Conservation (phyloP, 2,797 vertebrate genomes). For the Notoglanidium macrostoma region DNA sequence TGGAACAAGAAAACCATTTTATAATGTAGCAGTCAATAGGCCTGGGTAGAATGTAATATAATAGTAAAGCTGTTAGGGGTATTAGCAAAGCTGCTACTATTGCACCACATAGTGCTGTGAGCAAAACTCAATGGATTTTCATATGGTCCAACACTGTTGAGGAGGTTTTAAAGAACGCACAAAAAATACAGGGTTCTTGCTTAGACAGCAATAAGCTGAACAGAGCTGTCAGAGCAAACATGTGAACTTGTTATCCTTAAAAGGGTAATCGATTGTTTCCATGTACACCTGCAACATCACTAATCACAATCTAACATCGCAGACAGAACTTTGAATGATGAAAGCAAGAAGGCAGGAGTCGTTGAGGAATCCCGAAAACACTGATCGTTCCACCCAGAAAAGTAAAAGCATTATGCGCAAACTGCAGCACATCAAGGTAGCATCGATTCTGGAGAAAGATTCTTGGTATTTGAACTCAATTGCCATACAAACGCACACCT, state of each 20-base stretch:
- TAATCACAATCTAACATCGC: neutral
- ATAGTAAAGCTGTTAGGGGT: neutral
- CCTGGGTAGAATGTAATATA: neutral
- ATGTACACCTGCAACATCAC: neutral
- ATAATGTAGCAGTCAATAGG: neutral
- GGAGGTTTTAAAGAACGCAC: neutral
- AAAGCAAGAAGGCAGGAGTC: neutral
- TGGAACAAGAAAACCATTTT: neutral
- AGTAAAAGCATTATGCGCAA: neutral
- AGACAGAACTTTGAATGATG: neutral
- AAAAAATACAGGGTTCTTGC: neutral
- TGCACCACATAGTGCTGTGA: neutral
- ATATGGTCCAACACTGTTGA: neutral
- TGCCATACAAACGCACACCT: no score
- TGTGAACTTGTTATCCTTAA: neutral
- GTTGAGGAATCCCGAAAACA: neutral
- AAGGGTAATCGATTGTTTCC: neutral
- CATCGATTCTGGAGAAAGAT: neutral
- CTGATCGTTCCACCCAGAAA: neutral
- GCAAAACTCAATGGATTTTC: conserved; percentile 2
- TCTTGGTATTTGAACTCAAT: no score
- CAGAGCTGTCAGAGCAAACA: neutral
- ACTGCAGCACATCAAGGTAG: neutral
- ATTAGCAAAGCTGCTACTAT: neutral
- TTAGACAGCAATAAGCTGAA: neutral